Percentiles rank a stretch among this genome's conserved stretches.
These are phyloP conservation scores for Helleia helle DNA, from an alignment of 2,888 invertebrate species.

Conservation along the genomic window DNA sequence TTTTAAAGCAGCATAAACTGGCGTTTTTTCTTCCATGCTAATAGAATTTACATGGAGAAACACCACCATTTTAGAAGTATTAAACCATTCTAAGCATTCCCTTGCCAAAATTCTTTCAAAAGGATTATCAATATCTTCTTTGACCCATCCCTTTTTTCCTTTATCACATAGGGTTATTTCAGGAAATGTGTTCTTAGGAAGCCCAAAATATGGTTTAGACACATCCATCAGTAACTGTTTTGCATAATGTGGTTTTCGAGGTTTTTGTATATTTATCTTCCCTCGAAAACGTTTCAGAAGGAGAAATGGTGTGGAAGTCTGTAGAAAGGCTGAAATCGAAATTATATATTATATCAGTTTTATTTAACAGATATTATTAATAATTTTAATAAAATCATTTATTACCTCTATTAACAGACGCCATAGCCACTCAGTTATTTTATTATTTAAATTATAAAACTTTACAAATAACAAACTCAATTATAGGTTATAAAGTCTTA, in stretches of 20 bases:
- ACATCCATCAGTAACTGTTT: conserved; percentile 78
- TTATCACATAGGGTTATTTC: conserved; percentile 70
- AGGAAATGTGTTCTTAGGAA: conserved; percentile 56
- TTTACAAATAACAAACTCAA: background rate
- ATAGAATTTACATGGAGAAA: conserved; percentile 84
- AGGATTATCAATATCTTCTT: conserved; percentile 74
- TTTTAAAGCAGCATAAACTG: conserved; percentile 75
- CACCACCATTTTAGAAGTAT: conserved; percentile 80
- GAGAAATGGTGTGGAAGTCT: conserved; percentile 49
- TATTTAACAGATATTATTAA: background rate
- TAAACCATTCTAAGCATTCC: conserved; percentile 80
- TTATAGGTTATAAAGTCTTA: background rate
- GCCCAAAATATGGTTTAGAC: conserved; percentile 75
- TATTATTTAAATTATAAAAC: background rate
- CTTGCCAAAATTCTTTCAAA: conserved; percentile 82
- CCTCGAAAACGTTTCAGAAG: conserved; percentile 79
- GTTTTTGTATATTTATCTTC: conserved; percentile 85
- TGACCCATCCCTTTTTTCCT: conserved; percentile 25
- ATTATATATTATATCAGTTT: no score
- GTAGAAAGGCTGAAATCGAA: conserved; percentile 52
- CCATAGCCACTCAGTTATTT: conserved; percentile 23
- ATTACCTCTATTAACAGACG: conserved; percentile 36
- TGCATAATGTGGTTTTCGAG: conserved; percentile 80
- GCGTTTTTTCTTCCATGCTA: conserved; percentile 76
- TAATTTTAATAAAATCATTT: background rate